Percentiles rank a stretch among this genome's conserved stretches.
phyloP scores from a whole-genome alignment of 2,113 vertebrate species.

The Catharus minimus region DNA sequence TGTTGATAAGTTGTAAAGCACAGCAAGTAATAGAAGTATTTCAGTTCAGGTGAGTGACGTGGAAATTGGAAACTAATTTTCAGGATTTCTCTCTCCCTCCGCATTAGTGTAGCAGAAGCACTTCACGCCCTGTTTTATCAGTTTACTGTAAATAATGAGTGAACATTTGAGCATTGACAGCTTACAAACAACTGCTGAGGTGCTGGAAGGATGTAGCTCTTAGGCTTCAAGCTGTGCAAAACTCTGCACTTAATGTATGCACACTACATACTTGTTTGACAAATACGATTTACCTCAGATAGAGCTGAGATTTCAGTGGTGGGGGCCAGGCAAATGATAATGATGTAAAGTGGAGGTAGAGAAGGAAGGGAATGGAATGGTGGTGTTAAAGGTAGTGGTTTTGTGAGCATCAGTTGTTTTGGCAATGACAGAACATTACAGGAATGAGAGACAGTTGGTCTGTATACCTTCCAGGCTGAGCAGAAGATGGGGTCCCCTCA shows the following conservation, averaged over 20 bases:
- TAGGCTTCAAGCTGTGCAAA: not conserved
- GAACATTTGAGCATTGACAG: not conserved
- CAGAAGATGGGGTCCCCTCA: accelerated
- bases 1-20: not conserved
- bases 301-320: not conserved
- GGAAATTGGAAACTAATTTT: not conserved
- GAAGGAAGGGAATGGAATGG: not conserved
- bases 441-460: not conserved
- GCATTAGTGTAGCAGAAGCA: not conserved
- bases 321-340: not conserved
- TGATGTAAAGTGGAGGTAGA: not conserved
- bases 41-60: not conserved
- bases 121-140: not conserved
- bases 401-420: not conserved
- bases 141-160: not conserved
- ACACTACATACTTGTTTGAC: accelerated
- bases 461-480: not conserved
- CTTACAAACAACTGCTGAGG: not conserved
- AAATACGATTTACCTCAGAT: not conserved
- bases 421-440: not conserved
- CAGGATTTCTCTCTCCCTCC: not conserved
- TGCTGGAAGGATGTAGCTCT: not conserved
- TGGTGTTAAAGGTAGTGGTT: not conserved
- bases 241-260: not conserved
- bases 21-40: not conserved